Evolutionary conservation across 2,888 invertebrate species (phyloP).

Genomic region (Rosalia funebris): DNA sequence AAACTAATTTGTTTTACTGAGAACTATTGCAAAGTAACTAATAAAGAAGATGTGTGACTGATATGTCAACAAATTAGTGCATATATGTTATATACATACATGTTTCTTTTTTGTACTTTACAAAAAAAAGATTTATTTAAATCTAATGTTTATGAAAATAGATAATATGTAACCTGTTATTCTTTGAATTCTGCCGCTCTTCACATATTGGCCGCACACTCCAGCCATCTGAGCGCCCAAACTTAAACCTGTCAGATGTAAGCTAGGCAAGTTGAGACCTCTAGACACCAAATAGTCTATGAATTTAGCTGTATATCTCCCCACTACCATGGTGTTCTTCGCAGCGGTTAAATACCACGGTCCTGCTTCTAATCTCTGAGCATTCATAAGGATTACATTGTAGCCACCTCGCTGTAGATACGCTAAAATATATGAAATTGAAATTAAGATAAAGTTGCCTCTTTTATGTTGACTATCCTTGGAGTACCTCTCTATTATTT

Average conservation of each 20-base stretch:
- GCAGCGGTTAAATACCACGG: constrained; percentile 72
- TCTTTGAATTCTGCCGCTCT: constrained; percentile 67
- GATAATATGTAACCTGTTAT: too few species aligned
- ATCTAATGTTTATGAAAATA: too few species aligned
- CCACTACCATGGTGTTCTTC: constrained; percentile 71
- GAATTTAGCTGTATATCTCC: constrained; percentile 68
- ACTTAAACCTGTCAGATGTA: constrained; percentile 72
- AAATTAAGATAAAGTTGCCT: too few species aligned
- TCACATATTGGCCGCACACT: constrained; percentile 69
- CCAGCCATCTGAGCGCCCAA: constrained; percentile 74
- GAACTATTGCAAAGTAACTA: too few species aligned
- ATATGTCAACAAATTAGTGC: too few species aligned
- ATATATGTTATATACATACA: too few species aligned
- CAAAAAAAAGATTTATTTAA: too few species aligned
- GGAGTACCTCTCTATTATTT: too few species aligned
- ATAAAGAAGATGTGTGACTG: too few species aligned
- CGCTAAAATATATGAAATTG: constrained; percentile 61
- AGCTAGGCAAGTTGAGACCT: constrained; percentile 67
- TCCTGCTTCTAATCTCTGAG: constrained; percentile 69
- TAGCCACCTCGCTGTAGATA: constrained; percentile 69
- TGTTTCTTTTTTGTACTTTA: too few species aligned
- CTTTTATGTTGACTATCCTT: too few species aligned
- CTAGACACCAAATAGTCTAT: constrained; percentile 71
- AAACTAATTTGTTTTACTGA: too few species aligned
- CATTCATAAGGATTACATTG: constrained; percentile 71